These are phyloP conservation scores for Sternotherus odoratus DNA, from an alignment of 2,797 vertebrate species.

Conservation along the genomic window DNA sequence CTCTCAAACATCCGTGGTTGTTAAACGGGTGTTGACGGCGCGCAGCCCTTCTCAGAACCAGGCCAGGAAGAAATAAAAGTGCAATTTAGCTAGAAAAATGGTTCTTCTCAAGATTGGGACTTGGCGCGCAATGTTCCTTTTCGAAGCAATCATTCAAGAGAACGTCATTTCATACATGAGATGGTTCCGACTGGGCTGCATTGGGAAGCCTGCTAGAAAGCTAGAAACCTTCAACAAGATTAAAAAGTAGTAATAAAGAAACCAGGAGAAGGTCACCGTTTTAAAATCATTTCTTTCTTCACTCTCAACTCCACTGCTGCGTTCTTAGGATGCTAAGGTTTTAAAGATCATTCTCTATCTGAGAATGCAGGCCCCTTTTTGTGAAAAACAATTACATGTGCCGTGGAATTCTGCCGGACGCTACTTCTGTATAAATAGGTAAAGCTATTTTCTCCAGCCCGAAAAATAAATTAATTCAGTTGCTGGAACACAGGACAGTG, in stretches of 20 bases:
- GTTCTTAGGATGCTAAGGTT: not conserved
- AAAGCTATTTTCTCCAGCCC: conserved; percentile 36
- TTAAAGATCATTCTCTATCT: not conserved
- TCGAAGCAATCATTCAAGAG: not conserved
- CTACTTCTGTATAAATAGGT: conserved; percentile 31
- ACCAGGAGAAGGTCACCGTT: not conserved
- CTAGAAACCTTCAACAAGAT: not conserved
- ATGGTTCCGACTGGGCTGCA: not conserved
- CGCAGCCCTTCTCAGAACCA: not conserved
- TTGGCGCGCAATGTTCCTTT: not conserved
- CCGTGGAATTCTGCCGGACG: not conserved
- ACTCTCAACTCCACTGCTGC: not conserved
- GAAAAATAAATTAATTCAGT: conserved; percentile 37
- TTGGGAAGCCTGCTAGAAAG: not conserved
- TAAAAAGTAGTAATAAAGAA: not conserved
- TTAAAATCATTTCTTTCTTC: not conserved
- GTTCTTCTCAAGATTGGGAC: accelerated
- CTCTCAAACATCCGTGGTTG: not conserved
- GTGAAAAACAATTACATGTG: conserved; percentile 8
- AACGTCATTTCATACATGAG: not conserved
- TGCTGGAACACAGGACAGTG: conserved; percentile 18
- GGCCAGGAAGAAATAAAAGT: not conserved
- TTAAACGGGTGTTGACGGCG: not conserved
- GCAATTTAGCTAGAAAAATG: not conserved
- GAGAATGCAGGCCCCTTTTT: not conserved